Evolutionary conservation across 2,113 vertebrate species (phyloP).

Genomic region (Chloropsis hardwickii): DNA sequence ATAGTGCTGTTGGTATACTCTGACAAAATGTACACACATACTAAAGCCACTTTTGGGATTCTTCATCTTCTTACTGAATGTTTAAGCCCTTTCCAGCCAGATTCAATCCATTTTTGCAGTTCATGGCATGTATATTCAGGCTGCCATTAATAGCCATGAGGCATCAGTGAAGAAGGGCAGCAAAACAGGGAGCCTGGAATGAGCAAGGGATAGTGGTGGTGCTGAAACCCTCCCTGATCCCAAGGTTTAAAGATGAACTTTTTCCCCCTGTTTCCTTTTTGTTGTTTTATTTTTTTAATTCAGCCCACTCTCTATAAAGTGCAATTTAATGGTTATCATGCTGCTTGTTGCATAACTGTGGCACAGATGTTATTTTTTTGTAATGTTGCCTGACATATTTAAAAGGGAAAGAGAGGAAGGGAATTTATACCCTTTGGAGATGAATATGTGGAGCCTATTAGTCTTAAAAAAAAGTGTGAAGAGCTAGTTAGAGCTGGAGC

Average conservation of each 20-base stretch:
- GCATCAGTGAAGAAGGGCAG: background rate
- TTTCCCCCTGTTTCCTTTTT: background rate
- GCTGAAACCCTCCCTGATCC: background rate
- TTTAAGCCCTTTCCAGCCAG: background rate
- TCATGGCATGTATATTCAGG: rapidly evolving
- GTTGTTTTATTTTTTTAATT: background rate
- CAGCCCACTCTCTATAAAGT: background rate
- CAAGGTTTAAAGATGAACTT: background rate
- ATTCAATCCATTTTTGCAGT: background rate
- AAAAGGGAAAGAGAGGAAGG: conserved; percentile 15
- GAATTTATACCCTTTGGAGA: conserved; percentile 36
- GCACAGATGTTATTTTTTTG: conserved; percentile 49
- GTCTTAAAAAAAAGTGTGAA: conserved; percentile 58
- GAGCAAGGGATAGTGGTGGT: background rate
- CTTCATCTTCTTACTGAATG: background rate
- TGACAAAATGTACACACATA: background rate
- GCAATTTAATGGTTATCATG: background rate
- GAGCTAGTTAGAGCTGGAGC: conserved; percentile 37
- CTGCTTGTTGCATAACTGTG: conserved; percentile 34
- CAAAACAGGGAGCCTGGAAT: background rate
- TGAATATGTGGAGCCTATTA: conserved; percentile 47
- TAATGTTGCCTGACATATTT: conserved; percentile 25
- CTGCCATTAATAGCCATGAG: background rate
- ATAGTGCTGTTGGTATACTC: background rate
- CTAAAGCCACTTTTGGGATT: background rate